Percentiles rank a stretch among this genome's conserved stretches.
These are phyloP conservation scores for Dryadula phaetusa DNA, from an alignment of 2,888 invertebrate genomes.

Conservation along the genomic window DNA sequence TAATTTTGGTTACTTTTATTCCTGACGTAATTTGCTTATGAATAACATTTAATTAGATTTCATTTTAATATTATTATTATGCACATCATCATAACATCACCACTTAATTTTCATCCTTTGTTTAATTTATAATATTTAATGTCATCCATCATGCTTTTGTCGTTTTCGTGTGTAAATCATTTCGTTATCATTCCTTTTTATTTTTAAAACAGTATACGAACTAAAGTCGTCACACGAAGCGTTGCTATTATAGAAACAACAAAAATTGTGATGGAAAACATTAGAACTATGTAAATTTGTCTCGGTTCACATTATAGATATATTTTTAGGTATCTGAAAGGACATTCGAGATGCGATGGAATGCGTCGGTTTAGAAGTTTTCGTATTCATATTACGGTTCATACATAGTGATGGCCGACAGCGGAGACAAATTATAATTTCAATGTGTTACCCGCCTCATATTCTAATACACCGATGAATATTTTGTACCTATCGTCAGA, in stretches of 20 bases:
- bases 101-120: neutral
- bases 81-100: too few relatives aligned
- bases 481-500: conserved; percentile 41
- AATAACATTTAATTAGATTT: neutral
- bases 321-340: conserved; percentile 44
- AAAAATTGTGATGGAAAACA: conserved; percentile 25
- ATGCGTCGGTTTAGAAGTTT: conserved; percentile 53
- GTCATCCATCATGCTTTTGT: conserved; percentile 16
- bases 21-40: too few relatives aligned
- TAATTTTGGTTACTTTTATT: too few relatives aligned
- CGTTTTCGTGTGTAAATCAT: neutral
- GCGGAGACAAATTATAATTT: conserved; percentile 72
- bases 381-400: conserved; percentile 68
- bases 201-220: neutral
- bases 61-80: conserved; percentile 2
- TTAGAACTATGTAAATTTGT: conserved; percentile 17
- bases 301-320: conserved; percentile 30
- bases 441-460: conserved; percentile 62
- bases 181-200: too few relatives aligned
- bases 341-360: conserved; percentile 39
- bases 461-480: conserved; percentile 54
- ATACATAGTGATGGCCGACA: conserved; percentile 66
- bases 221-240: neutral
- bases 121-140: neutral
- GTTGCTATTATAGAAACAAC: neutral